Evolutionary conservation across 2,888 invertebrate species (phyloP).

Genomic region (Drosophila siamana): DNA sequence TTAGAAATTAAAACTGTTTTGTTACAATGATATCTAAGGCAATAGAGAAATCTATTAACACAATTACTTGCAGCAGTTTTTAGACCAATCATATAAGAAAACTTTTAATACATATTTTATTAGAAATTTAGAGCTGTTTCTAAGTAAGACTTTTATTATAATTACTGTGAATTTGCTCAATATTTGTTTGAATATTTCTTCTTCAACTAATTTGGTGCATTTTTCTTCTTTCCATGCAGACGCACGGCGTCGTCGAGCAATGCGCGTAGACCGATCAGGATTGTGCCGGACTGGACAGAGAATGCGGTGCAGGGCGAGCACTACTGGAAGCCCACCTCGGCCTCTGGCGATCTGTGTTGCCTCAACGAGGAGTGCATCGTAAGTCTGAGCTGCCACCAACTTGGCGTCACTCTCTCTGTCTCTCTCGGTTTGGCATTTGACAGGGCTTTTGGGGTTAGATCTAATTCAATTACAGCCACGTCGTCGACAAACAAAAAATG

Average conservation of each 20-base stretch:
- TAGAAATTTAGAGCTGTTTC: too few relatives aligned
- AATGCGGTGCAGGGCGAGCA: slow-evolving; percentile 96
- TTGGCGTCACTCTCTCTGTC: background rate
- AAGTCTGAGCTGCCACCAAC: slow-evolving; percentile 67
- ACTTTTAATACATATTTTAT: too few relatives aligned
- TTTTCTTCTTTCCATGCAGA: slow-evolving; percentile 81
- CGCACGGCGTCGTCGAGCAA: slow-evolving; percentile 84
- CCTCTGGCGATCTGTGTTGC: slow-evolving; percentile 97
- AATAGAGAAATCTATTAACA: too few relatives aligned
- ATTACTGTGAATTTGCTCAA: too few relatives aligned
- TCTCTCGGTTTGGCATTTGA: slow-evolving; percentile 9
- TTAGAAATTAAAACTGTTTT: too few relatives aligned
- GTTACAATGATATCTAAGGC: too few relatives aligned
- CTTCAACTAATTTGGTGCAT: background rate
- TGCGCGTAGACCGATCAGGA: slow-evolving; percentile 88
- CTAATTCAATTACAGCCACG: slow-evolving; percentile 71
- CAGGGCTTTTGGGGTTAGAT: slow-evolving; percentile 27
- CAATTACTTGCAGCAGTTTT: too few relatives aligned
- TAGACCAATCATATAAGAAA: too few relatives aligned
- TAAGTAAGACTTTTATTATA: too few relatives aligned
- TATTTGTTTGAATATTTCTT: too few relatives aligned
- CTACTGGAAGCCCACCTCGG: slow-evolving; percentile 96
- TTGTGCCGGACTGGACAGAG: slow-evolving; percentile 95
- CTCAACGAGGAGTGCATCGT: slow-evolving; percentile 94
- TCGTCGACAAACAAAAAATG: slow-evolving; percentile 4